Conservation (phyloP, 2,888 invertebrate genomes). For the Melanophora roralis region DNA sequence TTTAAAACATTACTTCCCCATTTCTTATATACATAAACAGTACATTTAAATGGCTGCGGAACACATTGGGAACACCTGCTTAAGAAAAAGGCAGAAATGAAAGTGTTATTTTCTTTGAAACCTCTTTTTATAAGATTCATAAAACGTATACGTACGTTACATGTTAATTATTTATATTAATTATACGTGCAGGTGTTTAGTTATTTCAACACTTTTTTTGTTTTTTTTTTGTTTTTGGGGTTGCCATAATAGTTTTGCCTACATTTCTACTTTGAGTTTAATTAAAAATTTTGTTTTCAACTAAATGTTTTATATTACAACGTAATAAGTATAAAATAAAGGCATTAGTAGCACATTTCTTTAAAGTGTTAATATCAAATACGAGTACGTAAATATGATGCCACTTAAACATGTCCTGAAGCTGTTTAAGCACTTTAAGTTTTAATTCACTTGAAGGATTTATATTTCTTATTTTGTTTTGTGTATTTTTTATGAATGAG, state of each 20-base stretch:
- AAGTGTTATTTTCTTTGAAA: not conserved
- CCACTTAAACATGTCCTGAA: conserved; percentile 27
- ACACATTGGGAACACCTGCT: too few relatives aligned
- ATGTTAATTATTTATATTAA: not conserved
- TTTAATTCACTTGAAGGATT: conserved; percentile 54
- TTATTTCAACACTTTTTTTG: not conserved
- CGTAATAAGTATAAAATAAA: not conserved
- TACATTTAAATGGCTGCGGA: too few relatives aligned
- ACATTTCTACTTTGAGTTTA: not conserved
- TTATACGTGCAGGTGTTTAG: not conserved
- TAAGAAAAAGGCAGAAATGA: too few relatives aligned
- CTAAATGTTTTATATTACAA: not conserved
- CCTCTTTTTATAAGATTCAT: not conserved
- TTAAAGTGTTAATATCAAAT: conserved; percentile 29
- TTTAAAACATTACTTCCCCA: too few relatives aligned
- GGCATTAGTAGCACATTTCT: conserved; percentile 1
- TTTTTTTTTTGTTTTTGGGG: not conserved
- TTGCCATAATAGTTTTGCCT: not conserved
- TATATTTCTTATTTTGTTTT: conserved; percentile 1
- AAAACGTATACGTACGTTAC: not conserved
- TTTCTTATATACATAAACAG: too few relatives aligned
- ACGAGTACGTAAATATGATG: conserved; percentile 4
- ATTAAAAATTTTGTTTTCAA: conserved; percentile 18
- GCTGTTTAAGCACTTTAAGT: conserved; percentile 40
- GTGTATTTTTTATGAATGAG: not conserved